These are phyloP conservation scores for Tringa solitaria DNA, from an alignment of 2,113 vertebrate species.

Conservation along the genomic window DNA sequence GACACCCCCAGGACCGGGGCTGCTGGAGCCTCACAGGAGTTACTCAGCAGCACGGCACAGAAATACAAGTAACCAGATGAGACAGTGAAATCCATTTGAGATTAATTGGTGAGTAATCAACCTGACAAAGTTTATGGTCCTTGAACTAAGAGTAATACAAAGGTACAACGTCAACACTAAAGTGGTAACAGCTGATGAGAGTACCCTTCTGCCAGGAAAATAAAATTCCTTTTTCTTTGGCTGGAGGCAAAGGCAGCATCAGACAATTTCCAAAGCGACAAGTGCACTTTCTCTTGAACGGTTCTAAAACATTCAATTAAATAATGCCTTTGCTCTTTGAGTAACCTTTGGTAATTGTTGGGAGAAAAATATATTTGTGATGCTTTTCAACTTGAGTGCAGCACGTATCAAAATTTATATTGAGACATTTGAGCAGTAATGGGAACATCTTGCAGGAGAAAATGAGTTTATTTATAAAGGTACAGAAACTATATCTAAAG, in stretches of 20 bases:
- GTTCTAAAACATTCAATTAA: background rate
- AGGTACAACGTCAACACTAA: background rate
- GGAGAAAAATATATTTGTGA: background rate
- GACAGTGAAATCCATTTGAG: background rate
- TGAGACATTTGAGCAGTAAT: background rate
- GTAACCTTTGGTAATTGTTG: background rate
- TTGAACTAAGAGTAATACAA: background rate
- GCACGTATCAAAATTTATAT: rapidly evolving
- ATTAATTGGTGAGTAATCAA: constrained; percentile 36
- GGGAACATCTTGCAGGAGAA: background rate
- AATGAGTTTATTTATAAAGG: background rate
- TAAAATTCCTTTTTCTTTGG: background rate
- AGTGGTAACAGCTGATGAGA: background rate
- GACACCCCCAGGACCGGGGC: rapidly evolving
- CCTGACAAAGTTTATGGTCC: constrained; percentile 1
- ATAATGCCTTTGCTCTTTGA: background rate
- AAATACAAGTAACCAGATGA: background rate
- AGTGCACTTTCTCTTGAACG: background rate
- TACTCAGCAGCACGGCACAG: background rate
- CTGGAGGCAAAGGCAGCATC: background rate
- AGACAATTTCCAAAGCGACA: background rate
- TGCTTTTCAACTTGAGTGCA: background rate
- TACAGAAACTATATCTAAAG: background rate
- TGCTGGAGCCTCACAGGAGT: background rate
- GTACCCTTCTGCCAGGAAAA: background rate